Conservation (phyloP, 37 sponge, comb jelly and placozoan species). For the Halichondria panicea region DNA sequence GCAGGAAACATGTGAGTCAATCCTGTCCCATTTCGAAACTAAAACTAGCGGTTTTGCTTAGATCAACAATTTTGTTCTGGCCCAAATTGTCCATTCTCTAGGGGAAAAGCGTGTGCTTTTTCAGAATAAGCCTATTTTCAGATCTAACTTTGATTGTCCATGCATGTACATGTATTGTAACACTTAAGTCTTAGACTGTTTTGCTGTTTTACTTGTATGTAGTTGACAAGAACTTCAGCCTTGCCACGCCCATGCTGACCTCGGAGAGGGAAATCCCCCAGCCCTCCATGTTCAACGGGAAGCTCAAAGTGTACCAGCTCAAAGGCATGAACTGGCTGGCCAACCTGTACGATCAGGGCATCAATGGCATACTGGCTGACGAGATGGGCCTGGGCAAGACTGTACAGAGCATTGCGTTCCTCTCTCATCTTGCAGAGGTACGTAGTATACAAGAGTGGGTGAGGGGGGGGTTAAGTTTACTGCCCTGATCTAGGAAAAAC, state of each 20-base stretch:
- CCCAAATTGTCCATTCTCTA: too few species aligned
- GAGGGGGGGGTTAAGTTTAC: too few species aligned
- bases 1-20: constrained; percentile 38
- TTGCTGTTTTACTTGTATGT: too few species aligned
- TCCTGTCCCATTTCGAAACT: too few species aligned
- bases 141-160: too few species aligned
- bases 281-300: constrained; percentile 80
- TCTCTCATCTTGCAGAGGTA: constrained; percentile 89
- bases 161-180: too few species aligned
- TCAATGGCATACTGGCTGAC: constrained; percentile 96
- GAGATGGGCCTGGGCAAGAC: constrained; percentile 98
- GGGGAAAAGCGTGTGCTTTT: too few species aligned
- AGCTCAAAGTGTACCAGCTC: constrained; percentile 90
- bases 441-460: too few species aligned
- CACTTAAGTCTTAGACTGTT: too few species aligned
- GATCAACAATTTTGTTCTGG: too few species aligned
- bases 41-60: too few species aligned
- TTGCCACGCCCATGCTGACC: constrained; percentile 78
- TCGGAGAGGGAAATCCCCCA: constrained; percentile 72
- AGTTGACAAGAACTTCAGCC: constrained; percentile 86
- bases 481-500: neutral
- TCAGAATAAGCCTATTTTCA: too few species aligned
- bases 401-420: constrained; percentile 87
- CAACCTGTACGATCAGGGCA: constrained; percentile 93
- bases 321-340: constrained; percentile 98